Base-by-base conservation (phyloP, 2,113 vertebrate species). In the Megalops atlanticus region DNA sequence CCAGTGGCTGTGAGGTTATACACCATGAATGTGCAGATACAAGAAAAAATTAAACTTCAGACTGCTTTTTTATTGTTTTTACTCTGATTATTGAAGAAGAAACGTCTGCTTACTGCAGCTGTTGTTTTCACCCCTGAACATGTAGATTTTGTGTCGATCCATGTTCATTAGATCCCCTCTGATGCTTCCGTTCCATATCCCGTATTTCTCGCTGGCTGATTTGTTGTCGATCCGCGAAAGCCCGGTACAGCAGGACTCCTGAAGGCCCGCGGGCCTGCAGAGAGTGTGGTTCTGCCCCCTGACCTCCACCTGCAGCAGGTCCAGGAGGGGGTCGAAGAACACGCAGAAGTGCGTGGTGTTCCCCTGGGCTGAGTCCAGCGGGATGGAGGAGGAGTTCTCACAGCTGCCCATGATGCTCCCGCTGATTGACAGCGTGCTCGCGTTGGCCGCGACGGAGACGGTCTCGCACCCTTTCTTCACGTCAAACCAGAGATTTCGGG, bases 291-390 rank as follows among this genome's bases (percentile, higher is more conserved):
- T 87, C 31, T 33, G 1, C 0, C 6, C 0, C 11, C 78, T 41
- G 54, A 93, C 84, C 73, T 90, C 8, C 76, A 94, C 83, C 43
- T 76, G 82, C 68, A 94, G 33, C 77, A 35, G 86, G 83, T 94
- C 93, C 84, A 90, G 75, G 58, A 93, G 49, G 0, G 94, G 92
- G 47, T 95, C 92, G 92, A 93, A 94, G 72, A 85, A 11, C 81
- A 95, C 78, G 24, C 92, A 94, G 87, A 95, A 93, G 0, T 0
- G 0, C n/a, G n/a, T n/a, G 0, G n/a, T 91, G 1, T 85, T 45
- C 3, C 0, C 10, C 0, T 5, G 24, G 2, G 0, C 38, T 6
- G 0, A 0, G 16, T 45, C 0, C 24, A 71, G 0, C 72, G 11
- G 0, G 68, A 43, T 0, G 0, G 35, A 64, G n/a, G 35, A 31